phyloP scores from a whole-genome alignment of 2,113 vertebrate genomes.

The Thalassarche chlororhynchos region DNA sequence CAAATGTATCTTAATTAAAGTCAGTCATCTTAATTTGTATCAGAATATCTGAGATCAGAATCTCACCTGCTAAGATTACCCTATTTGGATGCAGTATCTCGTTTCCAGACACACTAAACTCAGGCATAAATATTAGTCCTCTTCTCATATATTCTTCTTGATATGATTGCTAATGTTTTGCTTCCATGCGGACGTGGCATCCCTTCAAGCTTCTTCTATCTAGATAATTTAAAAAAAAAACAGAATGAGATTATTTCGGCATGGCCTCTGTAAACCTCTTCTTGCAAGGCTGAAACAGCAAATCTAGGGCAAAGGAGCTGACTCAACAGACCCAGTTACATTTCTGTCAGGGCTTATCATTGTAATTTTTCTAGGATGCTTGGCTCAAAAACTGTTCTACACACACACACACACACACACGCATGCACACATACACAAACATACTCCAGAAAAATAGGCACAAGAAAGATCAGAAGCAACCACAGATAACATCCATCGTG shows the following conservation, averaged over 20 bases:
- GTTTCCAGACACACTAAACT: background rate
- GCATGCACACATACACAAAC: background rate
- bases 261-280: background rate
- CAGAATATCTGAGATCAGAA: background rate
- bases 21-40: background rate
- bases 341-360: conserved; percentile 27
- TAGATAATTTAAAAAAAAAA: background rate
- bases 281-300: conserved; percentile 16
- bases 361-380: background rate
- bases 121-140: background rate
- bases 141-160: background rate
- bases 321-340: background rate
- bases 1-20: background rate
- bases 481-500: background rate
- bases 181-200: background rate
- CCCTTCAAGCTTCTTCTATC: background rate
- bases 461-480: background rate
- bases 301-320: background rate
- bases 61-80: background rate
- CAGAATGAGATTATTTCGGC: background rate
- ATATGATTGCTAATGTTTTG: background rate
- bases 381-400: background rate
- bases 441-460: background rate
- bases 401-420: too few relatives aligned
- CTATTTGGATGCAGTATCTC: background rate